Evolutionary conservation across 1,140 invertebrate genomes (phyloP), one percentile per base, ranked within the genome.

Genomic region (Oscheius sp.): DNA sequence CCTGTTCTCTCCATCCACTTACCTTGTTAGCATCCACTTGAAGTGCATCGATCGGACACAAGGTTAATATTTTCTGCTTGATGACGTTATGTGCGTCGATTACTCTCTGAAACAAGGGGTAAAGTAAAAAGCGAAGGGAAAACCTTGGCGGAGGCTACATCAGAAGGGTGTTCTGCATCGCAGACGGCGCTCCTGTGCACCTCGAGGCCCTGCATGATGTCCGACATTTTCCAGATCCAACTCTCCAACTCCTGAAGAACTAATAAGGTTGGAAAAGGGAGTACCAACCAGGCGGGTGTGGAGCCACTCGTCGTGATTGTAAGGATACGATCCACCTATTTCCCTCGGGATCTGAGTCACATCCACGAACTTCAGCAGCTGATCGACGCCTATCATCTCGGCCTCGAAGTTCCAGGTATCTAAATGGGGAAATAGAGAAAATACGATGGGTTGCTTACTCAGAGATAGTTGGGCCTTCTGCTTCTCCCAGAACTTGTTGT

Each of bases 401-500:
- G 94, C 93, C 89, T 97, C 95, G 89, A 97, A 97, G 87, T 95
- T 96, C 88, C 23, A 65, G 7, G 55, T 68, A 46, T 38, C 42
- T 13, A 63, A n/a, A n/a, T n/a, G 34, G 10, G 42, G 38, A 38
- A 38, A 10, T 10, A 7, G 13, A 29, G 13, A 46, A 63, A 0
- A 38, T 18, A 7, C n/a, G n/a, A 26, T 29, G 23, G n/a, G 13
- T 63, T 97, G 97, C 88, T 98, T 98, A 85, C 95, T 92, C 87
- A 92, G 92, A 93, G 81, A 97, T 89, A 65, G 92, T 94, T 78
- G 59, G 3, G 94, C 96, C 81, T 94, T 90, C 87, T 97, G 94
- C 87, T 97, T 97, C 86, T 98, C 94, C 94, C 95, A 97, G 88
- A 98, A 97, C 85, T 95, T 97, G n/a, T n/a, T n/a, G 82, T 98